A percentile compares a stretch with the other conserved stretches of the same genome.
These are phyloP conservation scores for Microplitis manilae DNA, from an alignment of 2,888 invertebrate genomes.

Conservation along the genomic window DNA sequence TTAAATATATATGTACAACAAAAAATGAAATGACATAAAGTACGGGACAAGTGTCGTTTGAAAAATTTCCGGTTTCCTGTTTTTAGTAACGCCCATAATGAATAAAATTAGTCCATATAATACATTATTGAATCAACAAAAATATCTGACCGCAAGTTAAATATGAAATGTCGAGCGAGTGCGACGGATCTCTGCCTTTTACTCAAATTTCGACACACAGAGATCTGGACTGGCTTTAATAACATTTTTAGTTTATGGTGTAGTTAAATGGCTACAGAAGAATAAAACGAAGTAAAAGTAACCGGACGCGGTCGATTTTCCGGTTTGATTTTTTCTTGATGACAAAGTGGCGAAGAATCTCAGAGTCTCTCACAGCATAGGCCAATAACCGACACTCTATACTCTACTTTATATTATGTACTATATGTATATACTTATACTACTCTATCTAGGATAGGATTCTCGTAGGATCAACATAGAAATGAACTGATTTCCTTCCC, in stretches of 20 bases:
- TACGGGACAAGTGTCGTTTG: conserved; percentile 12
- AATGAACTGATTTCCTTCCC: conserved; percentile 72
- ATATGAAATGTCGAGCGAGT: conserved; percentile 5
- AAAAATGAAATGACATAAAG: background rate
- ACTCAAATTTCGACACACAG: background rate
- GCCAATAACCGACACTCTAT: background rate
- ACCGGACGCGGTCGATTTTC: conserved; percentile 60
- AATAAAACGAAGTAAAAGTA: background rate
- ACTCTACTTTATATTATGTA: background rate
- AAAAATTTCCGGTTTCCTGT: conserved; percentile 41
- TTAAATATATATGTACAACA: conserved; percentile 6
- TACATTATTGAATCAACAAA: conserved; percentile 34
- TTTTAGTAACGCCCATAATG: conserved; percentile 47
- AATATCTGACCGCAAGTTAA: conserved; percentile 22
- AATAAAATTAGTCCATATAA: conserved; percentile 25
- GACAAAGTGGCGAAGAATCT: conserved; percentile 38
- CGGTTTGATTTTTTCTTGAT: conserved; percentile 61
- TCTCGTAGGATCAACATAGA: conserved; percentile 70
- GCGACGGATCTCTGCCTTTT: background rate
- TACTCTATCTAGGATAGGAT: conserved; percentile 42
- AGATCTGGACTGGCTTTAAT: no score
- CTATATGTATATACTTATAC: background rate
- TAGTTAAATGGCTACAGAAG: no score
- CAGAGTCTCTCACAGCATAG: conserved; percentile 46
- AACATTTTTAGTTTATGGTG: no score